phyloP scores from a whole-genome alignment of 2,888 invertebrate species.

The Sesia apiformis region DNA sequence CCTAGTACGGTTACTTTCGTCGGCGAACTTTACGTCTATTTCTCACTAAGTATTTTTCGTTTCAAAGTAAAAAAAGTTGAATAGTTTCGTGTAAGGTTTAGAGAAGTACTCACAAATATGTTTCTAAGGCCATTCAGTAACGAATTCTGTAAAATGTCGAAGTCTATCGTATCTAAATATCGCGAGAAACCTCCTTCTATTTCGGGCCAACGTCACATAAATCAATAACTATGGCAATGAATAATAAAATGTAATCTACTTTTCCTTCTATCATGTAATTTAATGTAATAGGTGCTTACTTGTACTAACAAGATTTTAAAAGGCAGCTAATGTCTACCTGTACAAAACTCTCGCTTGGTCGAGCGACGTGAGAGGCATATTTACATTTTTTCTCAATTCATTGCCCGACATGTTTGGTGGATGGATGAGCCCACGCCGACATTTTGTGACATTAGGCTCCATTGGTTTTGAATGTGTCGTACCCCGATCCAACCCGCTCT shows the following conservation, averaged over 20 bases:
- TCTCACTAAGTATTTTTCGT: neutral
- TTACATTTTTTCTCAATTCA: slow-evolving; percentile 53
- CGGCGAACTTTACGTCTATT: neutral
- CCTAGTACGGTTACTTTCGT: neutral
- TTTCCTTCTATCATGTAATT: no score
- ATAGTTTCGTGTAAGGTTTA: no score
- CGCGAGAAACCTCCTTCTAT: no score
- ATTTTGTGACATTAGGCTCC: slow-evolving; percentile 70
- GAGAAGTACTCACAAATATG: no score
- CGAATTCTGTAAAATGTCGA: no score
- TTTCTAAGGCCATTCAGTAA: no score
- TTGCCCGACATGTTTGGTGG: slow-evolving; percentile 36
- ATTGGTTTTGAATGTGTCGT: slow-evolving; percentile 64
- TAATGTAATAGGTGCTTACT: no score
- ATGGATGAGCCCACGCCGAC: slow-evolving; percentile 46
- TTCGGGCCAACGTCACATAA: no score
- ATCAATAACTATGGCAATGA: no score
- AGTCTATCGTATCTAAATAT: no score
- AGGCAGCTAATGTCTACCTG: slow-evolving; percentile 17
- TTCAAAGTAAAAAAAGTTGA: no score
- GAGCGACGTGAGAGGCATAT: slow-evolving; percentile 39
- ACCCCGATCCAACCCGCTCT: slow-evolving; percentile 47
- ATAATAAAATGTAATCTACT: no score
- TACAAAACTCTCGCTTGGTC: slow-evolving; percentile 35
- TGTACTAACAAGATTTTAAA: slow-evolving; percentile 1